Evolutionary conservation across 2,888 invertebrate species (phyloP), one percentile per base, ranked within the genome.

Genomic region (Phengaris alcon): DNA sequence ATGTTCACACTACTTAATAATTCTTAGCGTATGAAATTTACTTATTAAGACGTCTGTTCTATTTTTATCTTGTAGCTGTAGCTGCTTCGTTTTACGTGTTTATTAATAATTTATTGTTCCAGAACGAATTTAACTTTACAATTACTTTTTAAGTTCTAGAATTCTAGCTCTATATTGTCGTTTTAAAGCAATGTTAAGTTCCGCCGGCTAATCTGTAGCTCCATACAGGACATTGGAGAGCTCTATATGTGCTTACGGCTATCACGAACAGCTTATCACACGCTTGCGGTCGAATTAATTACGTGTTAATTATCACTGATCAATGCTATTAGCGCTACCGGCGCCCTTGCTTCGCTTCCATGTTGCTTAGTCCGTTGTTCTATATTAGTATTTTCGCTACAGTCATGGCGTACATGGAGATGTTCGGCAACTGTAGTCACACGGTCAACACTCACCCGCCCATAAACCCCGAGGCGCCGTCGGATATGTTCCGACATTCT

Each of bases 321-420:
- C 83, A 82, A 85, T 86, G 85, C 80, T 85, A 79, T 89, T 90
- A 89, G 87, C 85, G 89, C 88, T 90, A 35, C 84, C 80, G 81
- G 86, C 85, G 86, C 85, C 82, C 84, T 86, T 84, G 86, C 85
- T 84, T 85, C 83, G 83, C 86, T 85, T 81, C 22, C 48, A 52
- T 59, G 69, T 55, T 75, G 44, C 69, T 77, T 76, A 59, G 68
- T 74, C 51, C 68, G 46, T 35, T 74, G n/a, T 76, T 74, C 68
- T 76, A 79, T 74, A 77, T 76, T 68, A 48, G 75, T 72, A 75
- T 76, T 35, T 78, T 7, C 70, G 74, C 82, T 87, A 80, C 94
- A 97, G 98, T 98, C 85, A 97, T 98, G 96, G 98, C 97, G 79
- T 98, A 98, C 90, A 98, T 98, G 98, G 98, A 98, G 93, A 97